Conservation (phyloP, 2,888 invertebrate genomes). For the Parapristionchus giblindavisi region DNA sequence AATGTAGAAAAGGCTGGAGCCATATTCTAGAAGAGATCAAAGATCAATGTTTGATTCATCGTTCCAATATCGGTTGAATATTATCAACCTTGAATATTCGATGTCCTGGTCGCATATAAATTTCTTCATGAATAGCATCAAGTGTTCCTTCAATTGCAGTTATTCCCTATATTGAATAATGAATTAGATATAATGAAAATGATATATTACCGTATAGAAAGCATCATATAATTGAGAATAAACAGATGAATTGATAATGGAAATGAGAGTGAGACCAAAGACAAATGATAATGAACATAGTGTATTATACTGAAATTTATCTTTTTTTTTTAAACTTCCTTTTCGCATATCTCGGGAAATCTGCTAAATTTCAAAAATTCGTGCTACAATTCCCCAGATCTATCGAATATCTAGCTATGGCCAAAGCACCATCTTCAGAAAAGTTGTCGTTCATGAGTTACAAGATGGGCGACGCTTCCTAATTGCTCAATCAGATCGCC, state of each 20-base stretch:
- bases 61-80: too few species aligned
- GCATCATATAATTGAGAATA: conserved; percentile 54
- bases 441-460: too few species aligned
- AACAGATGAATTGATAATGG: conserved; percentile 57
- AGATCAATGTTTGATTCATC: too few species aligned
- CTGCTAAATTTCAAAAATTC: too few species aligned
- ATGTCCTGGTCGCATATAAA: not conserved
- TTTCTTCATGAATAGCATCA: conserved; percentile 26
- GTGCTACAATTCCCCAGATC: too few species aligned
- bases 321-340: too few species aligned
- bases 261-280: conserved; percentile 56
- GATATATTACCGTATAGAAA: conserved; percentile 42
- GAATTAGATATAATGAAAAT: not conserved
- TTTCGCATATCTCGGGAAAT: too few species aligned
- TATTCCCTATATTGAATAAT: not conserved
- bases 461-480: too few species aligned
- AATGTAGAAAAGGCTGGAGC: conserved; percentile 6
- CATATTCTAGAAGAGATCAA: not conserved
- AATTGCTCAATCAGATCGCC: too few species aligned
- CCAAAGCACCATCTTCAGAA: too few species aligned
- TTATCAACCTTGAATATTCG: conserved; percentile 20
- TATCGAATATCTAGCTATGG: too few species aligned
- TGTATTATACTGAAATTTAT: conserved; percentile 53
- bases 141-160: conserved; percentile 12
- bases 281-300: conserved; percentile 52